These are phyloP conservation scores for Pristionchus fissidentatus DNA, from an alignment of 2,888 invertebrate species.

Conservation along the genomic window DNA sequence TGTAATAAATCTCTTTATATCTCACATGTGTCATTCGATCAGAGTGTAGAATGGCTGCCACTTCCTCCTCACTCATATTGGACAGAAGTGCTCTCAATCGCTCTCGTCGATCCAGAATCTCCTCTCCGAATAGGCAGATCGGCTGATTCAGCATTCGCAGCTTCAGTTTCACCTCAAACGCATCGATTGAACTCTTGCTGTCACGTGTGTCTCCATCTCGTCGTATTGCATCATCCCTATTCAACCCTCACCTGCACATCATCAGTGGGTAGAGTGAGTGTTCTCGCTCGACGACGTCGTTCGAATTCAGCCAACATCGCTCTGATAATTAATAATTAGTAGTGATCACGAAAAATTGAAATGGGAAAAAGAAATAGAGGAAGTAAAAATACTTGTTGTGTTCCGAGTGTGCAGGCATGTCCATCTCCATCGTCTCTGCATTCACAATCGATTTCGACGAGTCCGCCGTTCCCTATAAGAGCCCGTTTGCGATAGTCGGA, in stretches of 20 bases:
- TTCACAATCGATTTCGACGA: not conserved
- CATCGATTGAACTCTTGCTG: too few species aligned
- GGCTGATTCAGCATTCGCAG: constrained; percentile 93
- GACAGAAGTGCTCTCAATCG: constrained; percentile 91
- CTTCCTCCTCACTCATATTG: constrained; percentile 79
- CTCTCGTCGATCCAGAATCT: constrained; percentile 94
- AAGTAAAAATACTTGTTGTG: constrained; percentile 28
- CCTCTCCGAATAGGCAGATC: constrained; percentile 97
- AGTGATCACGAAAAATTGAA: not conserved
- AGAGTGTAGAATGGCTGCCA: constrained; percentile 79
- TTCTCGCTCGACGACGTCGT: constrained; percentile 89
- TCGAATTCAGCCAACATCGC: constrained; percentile 93
- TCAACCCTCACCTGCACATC: constrained; percentile 87
- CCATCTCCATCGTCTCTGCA: constrained; percentile 55
- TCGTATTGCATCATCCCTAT: not conserved
- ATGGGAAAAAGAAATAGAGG: not conserved
- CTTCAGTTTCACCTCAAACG: constrained; percentile 85
- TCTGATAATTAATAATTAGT: not conserved
- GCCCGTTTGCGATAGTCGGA: too few species aligned
- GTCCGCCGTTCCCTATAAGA: constrained; percentile 25
- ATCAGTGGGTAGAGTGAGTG: constrained; percentile 97
- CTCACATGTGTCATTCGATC: constrained; percentile 72
- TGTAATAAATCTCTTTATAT: not conserved
- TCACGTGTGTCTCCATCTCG: not conserved
- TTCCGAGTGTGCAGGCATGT: constrained; percentile 33